Evolutionary conservation across 2,888 invertebrate species (phyloP).

Genomic region (Tethea ocularis): DNA sequence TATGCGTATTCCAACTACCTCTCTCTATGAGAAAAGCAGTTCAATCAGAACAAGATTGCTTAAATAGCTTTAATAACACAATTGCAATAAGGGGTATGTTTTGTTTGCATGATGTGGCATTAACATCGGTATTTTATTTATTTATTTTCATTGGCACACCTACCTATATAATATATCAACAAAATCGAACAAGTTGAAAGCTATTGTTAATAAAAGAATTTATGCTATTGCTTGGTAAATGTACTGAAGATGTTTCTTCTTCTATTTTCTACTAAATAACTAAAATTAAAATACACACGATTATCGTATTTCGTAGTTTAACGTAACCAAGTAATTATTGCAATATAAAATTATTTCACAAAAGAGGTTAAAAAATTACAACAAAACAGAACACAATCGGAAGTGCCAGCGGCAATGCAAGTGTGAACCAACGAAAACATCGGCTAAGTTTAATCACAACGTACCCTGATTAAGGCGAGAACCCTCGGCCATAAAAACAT

Average conservation of each 20-base stretch:
- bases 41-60: slow-evolving; percentile 1
- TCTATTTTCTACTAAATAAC: too few species aligned
- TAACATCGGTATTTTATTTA: too few species aligned
- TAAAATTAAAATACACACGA: too few species aligned
- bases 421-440: slow-evolving; percentile 55
- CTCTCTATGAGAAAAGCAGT: not conserved
- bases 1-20: slow-evolving; percentile 31
- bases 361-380: not conserved
- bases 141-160: too few species aligned
- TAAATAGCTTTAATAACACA: not conserved
- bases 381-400: not conserved
- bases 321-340: too few species aligned
- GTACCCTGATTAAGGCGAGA: slow-evolving; percentile 78
- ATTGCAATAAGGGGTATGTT: slow-evolving; percentile 5
- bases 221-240: too few species aligned
- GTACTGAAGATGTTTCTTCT: too few species aligned
- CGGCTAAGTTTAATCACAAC: slow-evolving; percentile 76
- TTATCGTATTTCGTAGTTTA: too few species aligned
- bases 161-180: too few species aligned
- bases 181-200: too few species aligned
- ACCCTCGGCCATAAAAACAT: slow-evolving; percentile 82
- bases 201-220: too few species aligned
- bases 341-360: not conserved
- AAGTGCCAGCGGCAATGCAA: slow-evolving; percentile 11
- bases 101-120: not conserved